Percentiles rank a stretch among this genome's conserved stretches.
Evolutionary conservation across 1,140 invertebrate species (phyloP).

Genomic region (Himalopsyche phryganea): DNA sequence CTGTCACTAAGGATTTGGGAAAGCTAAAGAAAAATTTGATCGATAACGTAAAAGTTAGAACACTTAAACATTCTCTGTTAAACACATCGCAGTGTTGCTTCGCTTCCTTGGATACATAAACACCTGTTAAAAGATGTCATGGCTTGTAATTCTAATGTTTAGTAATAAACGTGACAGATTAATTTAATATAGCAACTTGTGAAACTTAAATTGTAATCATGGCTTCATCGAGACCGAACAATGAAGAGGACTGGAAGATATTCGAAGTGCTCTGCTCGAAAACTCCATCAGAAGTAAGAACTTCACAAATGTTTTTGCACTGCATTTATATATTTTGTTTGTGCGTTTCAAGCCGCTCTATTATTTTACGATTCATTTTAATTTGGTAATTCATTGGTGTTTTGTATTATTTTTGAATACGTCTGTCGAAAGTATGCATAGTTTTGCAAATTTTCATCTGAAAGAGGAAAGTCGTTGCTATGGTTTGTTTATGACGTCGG

Average conservation of each 20-base stretch:
- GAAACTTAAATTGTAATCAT: no score
- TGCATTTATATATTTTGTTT: neutral
- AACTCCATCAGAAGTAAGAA: constrained; percentile 45
- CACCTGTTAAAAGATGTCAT: no score
- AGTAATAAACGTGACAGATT: no score
- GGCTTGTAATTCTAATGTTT: no score
- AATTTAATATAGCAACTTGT: no score
- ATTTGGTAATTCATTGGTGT: no score
- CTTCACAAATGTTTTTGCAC: neutral
- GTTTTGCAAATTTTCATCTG: neutral
- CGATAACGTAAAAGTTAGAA: constrained; percentile 2
- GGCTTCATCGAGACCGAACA: constrained; percentile 35
- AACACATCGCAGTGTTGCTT: no score
- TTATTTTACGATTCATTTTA: no score
- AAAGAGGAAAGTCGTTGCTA: constrained; percentile 19
- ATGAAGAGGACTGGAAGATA: constrained; percentile 63
- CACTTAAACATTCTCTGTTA: no score
- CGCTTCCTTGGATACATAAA: no score
- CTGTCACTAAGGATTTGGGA: neutral
- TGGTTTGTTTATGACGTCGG: constrained; percentile 18
- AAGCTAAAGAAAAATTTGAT: constrained; percentile 1
- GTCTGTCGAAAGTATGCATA: neutral
- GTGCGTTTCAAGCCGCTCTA: no score
- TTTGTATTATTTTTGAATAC: neutral
- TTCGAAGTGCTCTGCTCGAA: constrained; percentile 60